Evolutionary conservation across 2,113 vertebrate species (phyloP).

Genomic region (Campylorhamphus procurvoides): DNA sequence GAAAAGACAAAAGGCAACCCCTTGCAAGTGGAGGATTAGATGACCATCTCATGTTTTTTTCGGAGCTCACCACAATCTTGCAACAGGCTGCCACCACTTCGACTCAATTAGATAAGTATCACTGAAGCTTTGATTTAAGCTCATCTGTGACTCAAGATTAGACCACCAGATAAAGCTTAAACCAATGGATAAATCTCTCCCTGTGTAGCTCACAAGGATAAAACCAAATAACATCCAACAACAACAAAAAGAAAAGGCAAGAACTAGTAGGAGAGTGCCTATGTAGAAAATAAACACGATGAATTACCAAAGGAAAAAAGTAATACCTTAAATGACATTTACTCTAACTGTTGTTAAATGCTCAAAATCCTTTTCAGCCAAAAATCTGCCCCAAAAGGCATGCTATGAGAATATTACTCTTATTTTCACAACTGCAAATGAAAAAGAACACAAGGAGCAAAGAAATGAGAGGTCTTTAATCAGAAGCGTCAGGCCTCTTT

Average conservation of each 20-base stretch:
- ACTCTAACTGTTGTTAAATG: not conserved
- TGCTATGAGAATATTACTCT: not conserved
- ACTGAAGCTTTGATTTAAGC: conserved; percentile 14
- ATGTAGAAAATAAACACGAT: not conserved
- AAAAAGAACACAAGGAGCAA: not conserved
- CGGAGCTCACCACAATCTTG: not conserved
- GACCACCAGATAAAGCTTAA: not conserved
- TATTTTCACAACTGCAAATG: not conserved
- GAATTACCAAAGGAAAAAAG: not conserved
- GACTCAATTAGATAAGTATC: conserved; percentile 11
- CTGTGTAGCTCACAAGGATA: not conserved
- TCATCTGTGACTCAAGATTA: not conserved
- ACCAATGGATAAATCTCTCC: not conserved
- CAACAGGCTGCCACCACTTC: not conserved
- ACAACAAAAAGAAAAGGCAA: not conserved
- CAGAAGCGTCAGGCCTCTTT: not conserved
- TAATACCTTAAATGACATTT: not conserved
- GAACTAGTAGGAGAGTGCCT: not conserved
- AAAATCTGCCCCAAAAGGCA: not conserved
- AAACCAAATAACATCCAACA: not conserved
- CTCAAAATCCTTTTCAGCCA: not conserved
- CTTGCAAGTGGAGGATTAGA: not conserved
- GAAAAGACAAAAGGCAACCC: not conserved
- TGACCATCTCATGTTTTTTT: not conserved
- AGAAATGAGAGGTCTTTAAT: not conserved